phyloP scores from a whole-genome alignment of 1,140 invertebrate genomes.

The Hyles euphorbiae region DNA sequence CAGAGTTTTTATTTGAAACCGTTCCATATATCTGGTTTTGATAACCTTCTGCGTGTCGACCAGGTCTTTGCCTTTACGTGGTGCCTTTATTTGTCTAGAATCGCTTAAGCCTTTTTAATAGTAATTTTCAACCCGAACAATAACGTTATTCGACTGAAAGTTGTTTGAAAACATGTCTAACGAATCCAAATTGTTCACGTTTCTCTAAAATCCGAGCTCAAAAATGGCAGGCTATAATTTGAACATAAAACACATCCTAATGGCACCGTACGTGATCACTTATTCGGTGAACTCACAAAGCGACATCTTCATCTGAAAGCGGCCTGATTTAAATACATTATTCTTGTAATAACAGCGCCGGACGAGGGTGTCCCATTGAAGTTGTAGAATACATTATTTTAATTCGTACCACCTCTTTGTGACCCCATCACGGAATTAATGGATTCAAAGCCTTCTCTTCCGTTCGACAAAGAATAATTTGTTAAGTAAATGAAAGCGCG shows the following conservation, averaged over 20 bases:
- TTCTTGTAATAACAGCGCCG: constrained; percentile 72
- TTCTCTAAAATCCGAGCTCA: constrained; percentile 48
- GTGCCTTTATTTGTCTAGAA: too few species aligned
- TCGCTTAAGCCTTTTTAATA: not conserved
- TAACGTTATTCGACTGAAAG: too few species aligned
- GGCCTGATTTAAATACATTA: constrained; percentile 74
- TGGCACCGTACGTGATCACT: constrained; percentile 70
- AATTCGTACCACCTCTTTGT: constrained; percentile 73
- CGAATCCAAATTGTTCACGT: constrained; percentile 58
- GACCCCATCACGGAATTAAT: constrained; percentile 72
- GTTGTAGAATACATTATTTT: constrained; percentile 74
- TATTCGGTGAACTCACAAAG: constrained; percentile 64
- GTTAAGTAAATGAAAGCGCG: constrained; percentile 72
- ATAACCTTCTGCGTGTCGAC: too few species aligned
- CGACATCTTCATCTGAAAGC: constrained; percentile 71
- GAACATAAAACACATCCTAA: constrained; percentile 74
- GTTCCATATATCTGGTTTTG: too few species aligned
- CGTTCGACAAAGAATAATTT: constrained; percentile 75
- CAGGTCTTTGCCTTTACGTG: too few species aligned
- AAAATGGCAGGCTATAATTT: constrained; percentile 73
- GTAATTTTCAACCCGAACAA: too few species aligned
- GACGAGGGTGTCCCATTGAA: constrained; percentile 69
- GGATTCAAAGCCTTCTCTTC: constrained; percentile 72
- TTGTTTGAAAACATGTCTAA: constrained; percentile 45
- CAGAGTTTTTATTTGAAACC: too few species aligned